Conservation (phyloP, 1,140 invertebrate genomes). For the Hylaeus anthracinus region DNA sequence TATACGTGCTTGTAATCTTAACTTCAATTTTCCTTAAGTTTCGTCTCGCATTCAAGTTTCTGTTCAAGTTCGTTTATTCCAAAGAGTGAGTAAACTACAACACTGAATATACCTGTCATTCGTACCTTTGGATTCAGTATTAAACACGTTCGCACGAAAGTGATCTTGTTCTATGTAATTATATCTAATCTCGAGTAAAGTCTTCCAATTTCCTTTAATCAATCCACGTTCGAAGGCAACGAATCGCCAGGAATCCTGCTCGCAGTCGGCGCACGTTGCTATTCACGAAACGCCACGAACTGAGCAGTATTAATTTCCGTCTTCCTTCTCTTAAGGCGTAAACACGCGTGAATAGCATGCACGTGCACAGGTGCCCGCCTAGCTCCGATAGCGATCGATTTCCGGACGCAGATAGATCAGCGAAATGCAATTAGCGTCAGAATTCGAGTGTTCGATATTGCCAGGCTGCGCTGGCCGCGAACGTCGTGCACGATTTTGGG, state of each 20-base stretch:
- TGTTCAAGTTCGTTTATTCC: no score
- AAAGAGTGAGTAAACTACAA: no score
- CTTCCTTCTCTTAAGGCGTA: slow-evolving; percentile 45
- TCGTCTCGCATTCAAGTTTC: no score
- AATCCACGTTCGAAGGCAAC: not conserved
- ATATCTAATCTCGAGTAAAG: no score
- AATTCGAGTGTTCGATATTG: not conserved
- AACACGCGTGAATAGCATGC: slow-evolving; percentile 7
- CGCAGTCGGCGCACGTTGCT: not conserved
- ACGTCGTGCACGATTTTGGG: slow-evolving; percentile 8
- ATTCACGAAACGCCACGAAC: slow-evolving; percentile 42
- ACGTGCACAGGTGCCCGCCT: not conserved
- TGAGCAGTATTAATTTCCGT: slow-evolving; percentile 65
- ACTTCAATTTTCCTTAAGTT: no score
- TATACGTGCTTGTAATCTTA: no score
- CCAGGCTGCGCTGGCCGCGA: not conserved
- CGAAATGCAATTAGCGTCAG: not conserved
- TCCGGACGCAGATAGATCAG: slow-evolving; percentile 16
- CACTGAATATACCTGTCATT: no score
- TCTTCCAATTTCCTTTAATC: not conserved
- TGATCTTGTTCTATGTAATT: no score
- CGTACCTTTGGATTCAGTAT: no score
- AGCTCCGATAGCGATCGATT: slow-evolving; percentile 6
- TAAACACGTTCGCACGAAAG: no score
- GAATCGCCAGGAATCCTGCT: slow-evolving; percentile 20